Evolutionary conservation across 2,888 invertebrate genomes (phyloP).

Genomic region (Gastracanthus pulcherrimus): DNA sequence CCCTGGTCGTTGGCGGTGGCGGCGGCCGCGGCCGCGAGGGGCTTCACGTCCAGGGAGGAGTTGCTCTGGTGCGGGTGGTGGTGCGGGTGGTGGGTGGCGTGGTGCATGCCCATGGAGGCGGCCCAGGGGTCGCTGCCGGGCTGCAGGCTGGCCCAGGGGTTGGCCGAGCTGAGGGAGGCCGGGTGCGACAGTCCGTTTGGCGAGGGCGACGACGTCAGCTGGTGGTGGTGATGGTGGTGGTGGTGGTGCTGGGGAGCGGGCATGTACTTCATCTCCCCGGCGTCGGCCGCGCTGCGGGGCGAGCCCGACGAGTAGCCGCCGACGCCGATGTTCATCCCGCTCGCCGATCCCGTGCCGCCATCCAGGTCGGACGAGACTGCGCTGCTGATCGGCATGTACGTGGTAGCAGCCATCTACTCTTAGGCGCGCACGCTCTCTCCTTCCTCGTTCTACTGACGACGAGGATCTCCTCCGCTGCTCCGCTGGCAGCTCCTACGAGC

Average conservation of each 20-base stretch:
- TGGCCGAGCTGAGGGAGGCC: slow-evolving; percentile 80
- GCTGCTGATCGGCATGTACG: slow-evolving; percentile 91
- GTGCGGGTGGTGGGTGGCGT: slow-evolving; percentile 85
- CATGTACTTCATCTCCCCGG: slow-evolving; percentile 97
- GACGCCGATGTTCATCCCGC: slow-evolving; percentile 85
- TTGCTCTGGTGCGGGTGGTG: slow-evolving; percentile 80
- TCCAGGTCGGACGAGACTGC: slow-evolving; percentile 87
- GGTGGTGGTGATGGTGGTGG: slow-evolving; percentile 86
- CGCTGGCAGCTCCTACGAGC: neutral
- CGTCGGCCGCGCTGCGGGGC: slow-evolving; percentile 91
- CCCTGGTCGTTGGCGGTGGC: slow-evolving; percentile 74
- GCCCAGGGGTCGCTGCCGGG: slow-evolving; percentile 90
- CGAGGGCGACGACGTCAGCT: slow-evolving; percentile 85
- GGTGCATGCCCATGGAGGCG: slow-evolving; percentile 84
- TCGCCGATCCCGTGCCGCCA: slow-evolving; percentile 81
- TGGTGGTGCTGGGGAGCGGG: slow-evolving; percentile 90
- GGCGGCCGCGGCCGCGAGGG: slow-evolving; percentile 82
- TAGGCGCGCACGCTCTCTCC: neutral
- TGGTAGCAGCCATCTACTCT: slow-evolving; percentile 93
- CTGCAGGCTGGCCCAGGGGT: slow-evolving; percentile 92
- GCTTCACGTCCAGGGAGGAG: slow-evolving; percentile 86
- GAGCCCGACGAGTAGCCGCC: slow-evolving; percentile 90
- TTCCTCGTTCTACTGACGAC: neutral
- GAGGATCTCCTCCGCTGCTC: neutral
- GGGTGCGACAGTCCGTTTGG: slow-evolving; percentile 81